phyloP scores from a whole-genome alignment of 2,888 invertebrate species.

The Pollenia angustigena region DNA sequence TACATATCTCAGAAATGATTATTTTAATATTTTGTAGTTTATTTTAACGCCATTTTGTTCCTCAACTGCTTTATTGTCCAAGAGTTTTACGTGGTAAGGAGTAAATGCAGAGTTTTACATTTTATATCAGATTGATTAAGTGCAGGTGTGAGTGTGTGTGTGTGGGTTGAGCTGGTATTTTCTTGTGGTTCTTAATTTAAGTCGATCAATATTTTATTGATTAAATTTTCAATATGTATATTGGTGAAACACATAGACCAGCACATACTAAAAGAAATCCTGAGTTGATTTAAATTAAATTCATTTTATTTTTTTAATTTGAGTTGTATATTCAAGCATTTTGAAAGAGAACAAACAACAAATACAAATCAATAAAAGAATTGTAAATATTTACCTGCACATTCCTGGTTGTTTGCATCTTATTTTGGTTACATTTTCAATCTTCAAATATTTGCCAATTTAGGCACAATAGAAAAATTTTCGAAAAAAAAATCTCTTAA shows the following conservation, averaged over 20 bases:
- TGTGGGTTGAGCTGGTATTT: not conserved
- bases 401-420: not conserved
- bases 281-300: too few relatives aligned
- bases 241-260: not conserved
- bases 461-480: not conserved
- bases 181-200: constrained; percentile 1
- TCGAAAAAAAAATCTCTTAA: constrained; percentile 12
- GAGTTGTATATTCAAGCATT: not conserved
- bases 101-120: not conserved
- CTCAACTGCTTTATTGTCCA: not conserved
- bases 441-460: constrained; percentile 24
- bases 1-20: too few relatives aligned
- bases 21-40: too few relatives aligned
- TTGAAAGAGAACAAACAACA: not conserved
- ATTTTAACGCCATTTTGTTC: not conserved
- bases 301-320: not conserved
- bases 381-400: not conserved
- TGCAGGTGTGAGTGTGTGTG: not conserved
- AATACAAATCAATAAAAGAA: constrained; percentile 6
- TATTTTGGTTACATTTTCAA: not conserved
- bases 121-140: not conserved
- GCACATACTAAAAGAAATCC: too few relatives aligned
- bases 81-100: not conserved
- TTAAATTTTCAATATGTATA: constrained; percentile 17
- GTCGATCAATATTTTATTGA: constrained; percentile 46